Conservation (phyloP, 1,140 invertebrate genomes). For the Odontomachus brunneus region DNA sequence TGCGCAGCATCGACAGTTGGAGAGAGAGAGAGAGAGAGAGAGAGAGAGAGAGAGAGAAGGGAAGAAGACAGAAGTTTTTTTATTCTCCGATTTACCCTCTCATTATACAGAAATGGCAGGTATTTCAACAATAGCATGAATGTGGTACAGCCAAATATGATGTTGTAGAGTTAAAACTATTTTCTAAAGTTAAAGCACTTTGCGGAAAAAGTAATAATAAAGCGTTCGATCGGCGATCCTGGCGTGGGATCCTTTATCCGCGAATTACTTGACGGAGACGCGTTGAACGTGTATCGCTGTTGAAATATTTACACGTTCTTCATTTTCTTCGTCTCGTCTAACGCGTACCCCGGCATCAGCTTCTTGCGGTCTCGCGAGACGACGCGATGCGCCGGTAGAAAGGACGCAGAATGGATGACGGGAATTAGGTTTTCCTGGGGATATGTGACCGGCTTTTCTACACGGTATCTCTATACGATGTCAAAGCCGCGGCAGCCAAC, state of each 20-base stretch:
- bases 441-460: slow-evolving; percentile 72
- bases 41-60: too few relatives aligned
- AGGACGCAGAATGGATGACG: slow-evolving; percentile 63
- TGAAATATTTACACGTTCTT: slow-evolving; percentile 73
- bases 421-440: slow-evolving; percentile 73
- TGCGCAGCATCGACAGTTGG: too few relatives aligned
- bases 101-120: too few relatives aligned
- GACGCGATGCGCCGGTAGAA: background rate
- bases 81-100: too few relatives aligned
- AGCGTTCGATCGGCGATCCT: background rate
- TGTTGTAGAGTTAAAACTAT: too few relatives aligned
- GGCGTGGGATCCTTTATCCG: background rate
- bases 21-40: too few relatives aligned
- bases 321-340: slow-evolving; percentile 44
- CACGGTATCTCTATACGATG: slow-evolving; percentile 48
- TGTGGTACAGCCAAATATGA: too few relatives aligned
- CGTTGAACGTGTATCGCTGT: slow-evolving; percentile 42
- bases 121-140: too few relatives aligned
- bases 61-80: too few relatives aligned
- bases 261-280: slow-evolving; percentile 6
- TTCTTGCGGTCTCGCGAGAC: slow-evolving; percentile 54
- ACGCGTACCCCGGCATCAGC: slow-evolving; percentile 13
- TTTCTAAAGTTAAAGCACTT: too few relatives aligned
- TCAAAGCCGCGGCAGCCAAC: slow-evolving; percentile 42
- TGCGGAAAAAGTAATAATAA: background rate